These are phyloP conservation scores for Protodeltote pygarga DNA, from an alignment of 2,888 invertebrate species.

Conservation along the genomic window DNA sequence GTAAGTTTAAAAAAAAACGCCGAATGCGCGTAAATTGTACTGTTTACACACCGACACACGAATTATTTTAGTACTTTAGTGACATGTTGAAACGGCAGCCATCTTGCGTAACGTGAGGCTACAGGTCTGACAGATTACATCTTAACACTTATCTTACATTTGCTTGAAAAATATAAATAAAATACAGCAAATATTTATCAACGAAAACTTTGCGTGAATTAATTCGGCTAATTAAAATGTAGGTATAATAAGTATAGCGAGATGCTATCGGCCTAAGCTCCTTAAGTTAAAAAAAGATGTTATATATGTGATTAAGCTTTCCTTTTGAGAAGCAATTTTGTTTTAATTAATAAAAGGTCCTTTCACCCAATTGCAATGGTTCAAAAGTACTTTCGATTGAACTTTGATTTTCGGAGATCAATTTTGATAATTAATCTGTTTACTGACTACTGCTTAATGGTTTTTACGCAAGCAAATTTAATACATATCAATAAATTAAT, in stretches of 20 bases:
- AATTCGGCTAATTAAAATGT: conserved; percentile 34
- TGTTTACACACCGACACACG: conserved; percentile 69
- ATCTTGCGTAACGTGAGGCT: conserved; percentile 68
- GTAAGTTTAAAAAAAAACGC: conserved; percentile 62
- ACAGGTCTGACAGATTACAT: conserved; percentile 63
- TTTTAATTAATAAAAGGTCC: not conserved
- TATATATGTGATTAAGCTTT: not conserved
- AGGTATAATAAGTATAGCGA: conserved; percentile 29
- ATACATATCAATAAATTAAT: conserved; percentile 20
- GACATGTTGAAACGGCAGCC: conserved; percentile 71
- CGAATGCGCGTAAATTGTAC: conserved; percentile 69
- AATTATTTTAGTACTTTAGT: conserved; percentile 79
- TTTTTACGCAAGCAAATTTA: too few species aligned
- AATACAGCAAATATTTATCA: conserved; percentile 9
- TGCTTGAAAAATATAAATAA: conserved; percentile 27
- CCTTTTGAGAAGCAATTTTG: not conserved
- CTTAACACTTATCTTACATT: conserved; percentile 53
- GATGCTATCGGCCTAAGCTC: not conserved
- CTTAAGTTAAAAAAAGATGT: not conserved
- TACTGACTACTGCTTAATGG: too few species aligned
- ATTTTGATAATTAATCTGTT: too few species aligned
- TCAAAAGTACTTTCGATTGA: too few species aligned
- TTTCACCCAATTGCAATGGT: too few species aligned
- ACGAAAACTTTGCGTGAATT: conserved; percentile 32
- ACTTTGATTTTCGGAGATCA: too few species aligned